Evolutionary conservation across 2,113 vertebrate species (phyloP).

Genomic region (rabbit (Oryctolagus cuniculus)): DNA sequence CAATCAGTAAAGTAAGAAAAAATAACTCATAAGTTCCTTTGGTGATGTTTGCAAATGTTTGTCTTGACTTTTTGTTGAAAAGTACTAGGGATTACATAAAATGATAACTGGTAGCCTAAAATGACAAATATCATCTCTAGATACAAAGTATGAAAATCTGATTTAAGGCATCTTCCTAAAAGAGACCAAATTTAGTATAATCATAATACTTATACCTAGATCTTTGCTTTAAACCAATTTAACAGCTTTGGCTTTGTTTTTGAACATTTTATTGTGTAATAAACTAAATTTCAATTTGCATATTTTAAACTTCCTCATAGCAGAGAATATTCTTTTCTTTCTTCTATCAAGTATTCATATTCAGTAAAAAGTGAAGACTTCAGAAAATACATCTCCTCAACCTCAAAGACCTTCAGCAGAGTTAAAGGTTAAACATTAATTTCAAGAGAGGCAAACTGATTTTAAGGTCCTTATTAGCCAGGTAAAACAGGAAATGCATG

Average conservation of each 20-base stretch:
- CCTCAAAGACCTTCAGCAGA: slow-evolving; percentile 54
- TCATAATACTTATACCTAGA: not conserved
- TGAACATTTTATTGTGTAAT: slow-evolving; percentile 43
- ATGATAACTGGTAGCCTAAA: not conserved
- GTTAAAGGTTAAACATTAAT: slow-evolving; percentile 68
- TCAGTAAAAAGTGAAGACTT: slow-evolving; percentile 16
- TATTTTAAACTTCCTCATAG: not conserved
- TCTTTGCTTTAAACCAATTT: not conserved
- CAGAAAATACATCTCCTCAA: slow-evolving; percentile 57
- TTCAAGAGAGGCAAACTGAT: slow-evolving; percentile 62
- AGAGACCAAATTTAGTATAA: not conserved
- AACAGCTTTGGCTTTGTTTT: slow-evolving; percentile 26
- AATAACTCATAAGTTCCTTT: not conserved
- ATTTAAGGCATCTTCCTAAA: slow-evolving; percentile 6
- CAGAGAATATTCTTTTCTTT: not conserved
- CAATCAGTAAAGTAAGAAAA: not conserved
- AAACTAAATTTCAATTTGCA: slow-evolving; percentile 57
- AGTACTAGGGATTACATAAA: slow-evolving; percentile 15
- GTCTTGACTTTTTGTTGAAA: slow-evolving; percentile 40
- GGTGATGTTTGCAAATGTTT: not conserved
- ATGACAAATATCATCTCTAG: not conserved
- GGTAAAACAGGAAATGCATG: slow-evolving; percentile 72
- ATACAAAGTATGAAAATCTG: slow-evolving; percentile 15
- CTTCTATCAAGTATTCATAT: slow-evolving; percentile 19
- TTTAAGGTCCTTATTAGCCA: slow-evolving; percentile 66